Evolutionary conservation across 2,113 vertebrate species (phyloP).

Genomic region (Spea bombifrons): DNA sequence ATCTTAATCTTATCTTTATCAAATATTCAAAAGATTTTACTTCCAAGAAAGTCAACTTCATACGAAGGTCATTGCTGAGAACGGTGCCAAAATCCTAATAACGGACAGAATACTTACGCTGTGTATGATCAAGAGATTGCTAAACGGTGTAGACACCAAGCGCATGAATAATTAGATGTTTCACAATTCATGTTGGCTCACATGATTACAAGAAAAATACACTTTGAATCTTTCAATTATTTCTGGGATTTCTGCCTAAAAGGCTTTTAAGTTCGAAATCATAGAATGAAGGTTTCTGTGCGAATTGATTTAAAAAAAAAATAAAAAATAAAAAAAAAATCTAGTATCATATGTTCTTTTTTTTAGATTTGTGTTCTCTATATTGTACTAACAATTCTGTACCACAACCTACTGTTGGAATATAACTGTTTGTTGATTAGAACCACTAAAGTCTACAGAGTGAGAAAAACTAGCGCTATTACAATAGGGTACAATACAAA

Average conservation of each 20-base stretch:
- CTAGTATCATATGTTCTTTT: too few species aligned
- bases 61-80: not conserved
- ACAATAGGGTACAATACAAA: too few species aligned
- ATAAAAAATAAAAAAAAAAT: too few species aligned
- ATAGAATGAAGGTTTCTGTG: constrained; percentile 13
- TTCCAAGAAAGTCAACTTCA: not conserved
- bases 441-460: too few species aligned
- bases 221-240: constrained; percentile 34
- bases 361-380: not conserved
- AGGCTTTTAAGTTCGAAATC: constrained; percentile 36
- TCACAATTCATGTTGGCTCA: constrained; percentile 25
- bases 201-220: constrained; percentile 38
- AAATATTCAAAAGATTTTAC: constrained; percentile 24
- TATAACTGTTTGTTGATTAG: too few species aligned
- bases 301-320: too few species aligned
- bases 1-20: constrained; percentile 8
- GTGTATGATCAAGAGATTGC: constrained; percentile 11
- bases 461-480: too few species aligned
- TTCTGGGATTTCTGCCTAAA: constrained; percentile 40
- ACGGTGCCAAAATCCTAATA: constrained; percentile 15
- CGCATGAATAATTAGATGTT: constrained; percentile 24
- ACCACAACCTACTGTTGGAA: too few species aligned
- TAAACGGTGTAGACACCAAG: constrained; percentile 13
- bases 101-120: constrained; percentile 14
- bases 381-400: too few species aligned